Evolutionary conservation across 2,888 invertebrate genomes (phyloP).

Genomic region (Ligdia adustata): DNA sequence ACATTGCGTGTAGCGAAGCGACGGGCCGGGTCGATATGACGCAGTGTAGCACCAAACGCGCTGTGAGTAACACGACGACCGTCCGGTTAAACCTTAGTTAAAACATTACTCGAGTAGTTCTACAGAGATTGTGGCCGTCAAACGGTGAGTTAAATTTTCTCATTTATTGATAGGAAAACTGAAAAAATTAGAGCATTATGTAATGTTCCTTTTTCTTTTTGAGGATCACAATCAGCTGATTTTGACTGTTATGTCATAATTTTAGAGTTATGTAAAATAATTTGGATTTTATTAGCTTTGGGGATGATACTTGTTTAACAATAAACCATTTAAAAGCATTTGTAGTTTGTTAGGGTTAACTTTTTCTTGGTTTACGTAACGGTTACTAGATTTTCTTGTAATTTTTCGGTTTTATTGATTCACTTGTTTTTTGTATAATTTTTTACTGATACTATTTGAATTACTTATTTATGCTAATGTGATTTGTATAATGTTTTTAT

Average conservation of each 20-base stretch:
- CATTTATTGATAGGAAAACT: background rate
- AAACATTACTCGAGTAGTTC: background rate
- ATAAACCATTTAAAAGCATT: too few relatives aligned
- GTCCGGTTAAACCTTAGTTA: conserved; percentile 1
- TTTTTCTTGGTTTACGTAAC: background rate
- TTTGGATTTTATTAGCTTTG: too few relatives aligned
- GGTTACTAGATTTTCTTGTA: too few relatives aligned
- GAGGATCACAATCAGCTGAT: conserved; percentile 2
- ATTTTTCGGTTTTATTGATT: too few relatives aligned
- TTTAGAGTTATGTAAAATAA: too few relatives aligned
- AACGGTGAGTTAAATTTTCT: conserved; percentile 18
- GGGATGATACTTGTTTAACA: too few relatives aligned
- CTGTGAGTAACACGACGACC: conserved; percentile 51
- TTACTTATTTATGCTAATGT: too few relatives aligned
- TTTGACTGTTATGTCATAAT: conserved; percentile 4
- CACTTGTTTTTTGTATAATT: too few relatives aligned
- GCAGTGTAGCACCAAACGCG: conserved; percentile 67
- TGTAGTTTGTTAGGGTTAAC: too few relatives aligned
- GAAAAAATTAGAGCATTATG: too few relatives aligned
- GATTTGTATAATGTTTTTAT: too few relatives aligned
- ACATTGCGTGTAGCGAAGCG: conserved; percentile 69
- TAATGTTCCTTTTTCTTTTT: background rate
- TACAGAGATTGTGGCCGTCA: background rate
- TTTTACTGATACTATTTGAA: too few relatives aligned
- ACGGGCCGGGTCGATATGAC: conserved; percentile 81